Conservation (phyloP, 2,888 invertebrate genomes). For the Epinotia nisella region DNA sequence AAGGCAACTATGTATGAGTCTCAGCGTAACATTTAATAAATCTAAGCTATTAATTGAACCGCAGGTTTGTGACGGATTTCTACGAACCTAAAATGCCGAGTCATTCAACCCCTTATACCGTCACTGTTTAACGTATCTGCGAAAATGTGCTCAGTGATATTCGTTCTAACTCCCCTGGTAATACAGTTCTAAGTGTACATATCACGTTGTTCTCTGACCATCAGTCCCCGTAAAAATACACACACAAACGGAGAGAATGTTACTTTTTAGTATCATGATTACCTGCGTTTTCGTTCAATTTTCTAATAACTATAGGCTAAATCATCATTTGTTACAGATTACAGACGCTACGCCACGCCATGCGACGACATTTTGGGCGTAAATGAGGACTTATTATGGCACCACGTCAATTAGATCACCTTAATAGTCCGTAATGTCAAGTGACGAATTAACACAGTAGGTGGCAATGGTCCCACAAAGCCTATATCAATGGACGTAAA, state of each 20-base stretch:
- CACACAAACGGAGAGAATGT: neutral
- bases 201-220: neutral
- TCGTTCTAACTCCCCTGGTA: neutral
- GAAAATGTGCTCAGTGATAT: constrained; percentile 4
- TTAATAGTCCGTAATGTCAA: neutral
- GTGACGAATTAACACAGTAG: neutral
- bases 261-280: neutral
- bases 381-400: too few relatives aligned
- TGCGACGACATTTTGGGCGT: too few relatives aligned
- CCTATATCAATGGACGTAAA: neutral
- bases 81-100: neutral
- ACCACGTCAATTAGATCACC: neutral
- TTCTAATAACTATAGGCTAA: too few relatives aligned
- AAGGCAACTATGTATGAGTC: neutral
- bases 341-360: too few relatives aligned
- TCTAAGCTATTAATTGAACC: constrained; percentile 9
- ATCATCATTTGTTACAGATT: too few relatives aligned
- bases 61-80: constrained; percentile 1
- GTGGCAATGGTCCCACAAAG: constrained; percentile 1
- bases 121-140: neutral
- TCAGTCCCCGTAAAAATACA: neutral
- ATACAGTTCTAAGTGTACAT: constrained; percentile 2
- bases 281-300: too few relatives aligned
- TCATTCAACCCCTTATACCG: constrained; percentile 6
- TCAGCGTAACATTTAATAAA: constrained; percentile 1